Evolutionary conservation across 2,797 vertebrate species (phyloP), one percentile per base, ranked within the genome.

Genomic region (Eulemur mongoz): DNA sequence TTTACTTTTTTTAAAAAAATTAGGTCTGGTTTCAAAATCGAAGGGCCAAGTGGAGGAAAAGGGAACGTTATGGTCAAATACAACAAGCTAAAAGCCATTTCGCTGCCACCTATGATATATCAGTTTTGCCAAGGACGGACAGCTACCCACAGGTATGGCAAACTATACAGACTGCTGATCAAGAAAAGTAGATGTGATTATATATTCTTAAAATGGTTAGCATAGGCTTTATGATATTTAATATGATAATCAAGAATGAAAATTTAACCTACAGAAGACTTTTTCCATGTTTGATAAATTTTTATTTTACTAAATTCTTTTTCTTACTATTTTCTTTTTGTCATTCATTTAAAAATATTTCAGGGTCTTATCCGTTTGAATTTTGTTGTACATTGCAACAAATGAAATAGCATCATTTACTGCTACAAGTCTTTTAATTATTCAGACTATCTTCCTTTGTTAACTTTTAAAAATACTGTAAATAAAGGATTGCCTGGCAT

Each of bases 1-100:
- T 97, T 91, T 94, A 20, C 48, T 97, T 96, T 63, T 96, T n/a
- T 79, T 4, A 84, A 91, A 86, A 91, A 91, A 87, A 93, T 1
- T 87, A 99, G 99, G 99, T 99, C 92, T 99, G 99, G 99, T 99
- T 99, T 98, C 99, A 99, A 98, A 99, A 99, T 98, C 98, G 99
- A 98, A 99, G 99, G 98, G 99, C 99, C 4, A 99, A 99, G 96
- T 99, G 99, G 99, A 99, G 99, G 98, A 99, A 99, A 97, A 98
- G 99, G 92, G 99, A 99, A 97, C 99, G 99, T 4, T 99, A 99
- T 92, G 99, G 99, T n/a, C 99, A 99, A 98, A 99, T 99, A 96
- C 99, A 99, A 92, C 99, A 99, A 97, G 99, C 99, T 90, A 99
- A 99, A 98, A 99, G 98, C 84, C 99, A 99, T 98, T 99, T 99